These are phyloP conservation scores for Autographa gamma DNA, from an alignment of 2,888 invertebrate genomes.

Conservation along the genomic window DNA sequence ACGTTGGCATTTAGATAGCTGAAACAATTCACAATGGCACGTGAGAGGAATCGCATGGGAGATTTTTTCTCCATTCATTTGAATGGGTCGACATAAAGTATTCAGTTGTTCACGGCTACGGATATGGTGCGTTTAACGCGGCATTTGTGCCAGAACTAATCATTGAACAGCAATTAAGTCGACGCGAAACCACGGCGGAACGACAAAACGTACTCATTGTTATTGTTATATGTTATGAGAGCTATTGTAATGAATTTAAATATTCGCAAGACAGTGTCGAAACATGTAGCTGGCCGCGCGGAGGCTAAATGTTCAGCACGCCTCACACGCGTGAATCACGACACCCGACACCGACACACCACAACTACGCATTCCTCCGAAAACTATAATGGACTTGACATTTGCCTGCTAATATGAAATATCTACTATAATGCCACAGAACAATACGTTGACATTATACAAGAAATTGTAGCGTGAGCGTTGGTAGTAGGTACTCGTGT, in stretches of 20 bases:
- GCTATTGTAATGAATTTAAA: constrained; percentile 47
- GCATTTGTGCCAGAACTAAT: constrained; percentile 62
- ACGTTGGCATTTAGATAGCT: constrained; percentile 74
- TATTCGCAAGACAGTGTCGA: constrained; percentile 35
- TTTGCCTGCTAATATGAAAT: constrained; percentile 47
- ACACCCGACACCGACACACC: constrained; percentile 39
- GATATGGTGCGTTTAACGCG: constrained; percentile 59
- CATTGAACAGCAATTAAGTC: constrained; percentile 58
- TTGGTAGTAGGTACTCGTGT: constrained; percentile 30
- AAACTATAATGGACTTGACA: constrained; percentile 42
- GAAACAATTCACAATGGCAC: constrained; percentile 85
- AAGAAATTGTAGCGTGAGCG: constrained; percentile 27
- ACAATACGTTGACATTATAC: constrained; percentile 43
- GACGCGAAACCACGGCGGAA: constrained; percentile 51
- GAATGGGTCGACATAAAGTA: constrained; percentile 58
- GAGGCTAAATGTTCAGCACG: constrained; percentile 55
- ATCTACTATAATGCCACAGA: constrained; percentile 28
- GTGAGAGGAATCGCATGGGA: constrained; percentile 84
- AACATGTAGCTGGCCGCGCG: constrained; percentile 21
- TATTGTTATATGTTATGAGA: constrained; percentile 50
- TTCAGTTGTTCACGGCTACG: constrained; percentile 62
- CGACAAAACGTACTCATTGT: constrained; percentile 51
- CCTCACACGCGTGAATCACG: constrained; percentile 26
- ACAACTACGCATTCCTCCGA: constrained; percentile 42
- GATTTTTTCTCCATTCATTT: constrained; percentile 72